These are phyloP conservation scores for Eolophus roseicapilla DNA, from an alignment of 2,113 vertebrate genomes.

Conservation along the genomic window DNA sequence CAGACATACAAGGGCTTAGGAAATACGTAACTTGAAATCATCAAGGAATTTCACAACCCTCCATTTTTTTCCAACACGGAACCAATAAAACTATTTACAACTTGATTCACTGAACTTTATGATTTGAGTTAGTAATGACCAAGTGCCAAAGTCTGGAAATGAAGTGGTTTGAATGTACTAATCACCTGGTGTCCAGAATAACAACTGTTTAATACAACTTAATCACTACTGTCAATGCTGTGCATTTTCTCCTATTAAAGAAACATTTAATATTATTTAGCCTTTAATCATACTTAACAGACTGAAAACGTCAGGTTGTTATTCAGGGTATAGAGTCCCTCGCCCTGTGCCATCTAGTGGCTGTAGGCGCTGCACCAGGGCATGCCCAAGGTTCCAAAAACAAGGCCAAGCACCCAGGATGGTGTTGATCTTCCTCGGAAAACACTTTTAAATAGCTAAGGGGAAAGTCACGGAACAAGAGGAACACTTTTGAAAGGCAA, in stretches of 20 bases:
- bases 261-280: constrained; percentile 9
- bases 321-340: neutral
- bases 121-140: constrained; percentile 6
- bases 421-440: neutral
- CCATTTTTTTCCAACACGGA: neutral
- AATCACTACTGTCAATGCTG: constrained; percentile 33
- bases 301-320: neutral
- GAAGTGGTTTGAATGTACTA: constrained; percentile 47
- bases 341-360: neutral
- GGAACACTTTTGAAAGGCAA: neutral
- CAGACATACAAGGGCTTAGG: neutral
- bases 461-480: neutral
- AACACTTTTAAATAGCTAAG: neutral
- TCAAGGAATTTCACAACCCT: neutral
- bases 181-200: constrained; percentile 54
- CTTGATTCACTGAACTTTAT: constrained; percentile 61
- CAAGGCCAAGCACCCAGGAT: neutral
- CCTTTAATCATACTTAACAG: constrained; percentile 32
- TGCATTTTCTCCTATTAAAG: constrained; percentile 49
- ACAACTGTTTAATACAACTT: constrained; percentile 52
- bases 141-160: constrained; percentile 55
- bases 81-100: constrained; percentile 53
- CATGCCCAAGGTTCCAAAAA: neutral
- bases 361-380: neutral
- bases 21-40: neutral